Base-by-base conservation (phyloP, 1,140 invertebrate genomes). In the Drosophila sturtevanti region DNA sequence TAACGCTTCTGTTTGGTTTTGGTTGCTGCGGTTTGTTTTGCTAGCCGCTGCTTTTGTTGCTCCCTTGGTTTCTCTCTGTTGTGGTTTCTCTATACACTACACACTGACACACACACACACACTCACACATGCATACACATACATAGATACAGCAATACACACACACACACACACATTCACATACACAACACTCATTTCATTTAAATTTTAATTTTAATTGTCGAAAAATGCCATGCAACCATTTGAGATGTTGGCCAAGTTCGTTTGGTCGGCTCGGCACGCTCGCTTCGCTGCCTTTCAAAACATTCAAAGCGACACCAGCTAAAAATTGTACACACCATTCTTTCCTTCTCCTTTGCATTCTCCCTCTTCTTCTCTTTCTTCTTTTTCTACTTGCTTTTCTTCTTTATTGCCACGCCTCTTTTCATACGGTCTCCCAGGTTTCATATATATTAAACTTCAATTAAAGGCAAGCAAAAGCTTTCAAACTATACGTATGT, bases 151-250 rank as follows among this genome's bases (percentile, higher is more conserved):
- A n/a, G n/a, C n/a, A n/a, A n/a, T n/a, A n/a, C n/a, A 52, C 38
- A 51, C 31, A 16, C 52, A 44, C 41, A 41, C 38, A 14, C 37
- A 35, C 27, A 54, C 52, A 31, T 6, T 31, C 41, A 22, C 48
- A 51, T 51, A 48, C 35, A 14, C 52, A 41, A 55, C 59, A 67
- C 58, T 72, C 84, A 79, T 86, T 87, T 77, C 71, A 86, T 69
- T 86, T 61, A 79, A 87, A 86, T 87, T 86, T 86, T 82, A 86
- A 86, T 86, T 86, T 86, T 86, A 86, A 86, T 86, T 86, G 82
- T 87, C 79, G 84, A 87, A 87, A 87, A 87, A 87, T 89, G 76
- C 68, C 69, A 82, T 79, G 70, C 65, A 68, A 71, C 63, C 82
- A 87, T 86, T 63, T 61, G 70, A 82, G 78, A 78, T 66, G 63